Evolutionary conservation across 1,140 invertebrate genomes (phyloP).

Genomic region (Adelges cooleyi): DNA sequence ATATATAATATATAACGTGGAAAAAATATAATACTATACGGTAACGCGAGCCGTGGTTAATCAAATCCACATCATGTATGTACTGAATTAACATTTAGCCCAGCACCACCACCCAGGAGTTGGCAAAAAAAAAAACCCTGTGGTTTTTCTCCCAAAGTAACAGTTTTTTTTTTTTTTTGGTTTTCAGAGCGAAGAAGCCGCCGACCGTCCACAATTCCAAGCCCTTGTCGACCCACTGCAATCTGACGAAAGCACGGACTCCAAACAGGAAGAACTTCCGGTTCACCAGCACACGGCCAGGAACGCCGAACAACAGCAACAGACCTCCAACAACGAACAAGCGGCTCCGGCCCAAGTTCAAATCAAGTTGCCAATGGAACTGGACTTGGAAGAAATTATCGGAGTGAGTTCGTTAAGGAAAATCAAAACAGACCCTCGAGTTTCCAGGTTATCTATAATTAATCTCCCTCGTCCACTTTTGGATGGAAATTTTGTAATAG

Average conservation of each 20-base stretch:
- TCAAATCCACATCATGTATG: no score
- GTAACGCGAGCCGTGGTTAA: no score
- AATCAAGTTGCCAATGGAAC: slow-evolving; percentile 62
- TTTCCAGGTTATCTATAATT: not conserved
- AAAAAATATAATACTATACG: no score
- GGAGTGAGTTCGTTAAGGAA: slow-evolving; percentile 42
- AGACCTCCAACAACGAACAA: slow-evolving; percentile 37
- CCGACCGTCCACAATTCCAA: slow-evolving; percentile 34
- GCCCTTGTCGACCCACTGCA: slow-evolving; percentile 34
- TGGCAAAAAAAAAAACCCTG: no score
- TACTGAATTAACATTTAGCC: no score
- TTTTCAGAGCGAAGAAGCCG: slow-evolving; percentile 32
- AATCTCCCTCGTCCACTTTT: not conserved
- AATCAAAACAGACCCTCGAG: not conserved
- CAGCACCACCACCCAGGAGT: no score
- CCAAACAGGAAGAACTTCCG: slow-evolving; percentile 33
- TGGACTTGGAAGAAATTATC: slow-evolving; percentile 67
- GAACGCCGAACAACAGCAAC: slow-evolving; percentile 35
- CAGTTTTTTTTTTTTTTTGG: no score
- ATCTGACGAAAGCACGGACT: slow-evolving; percentile 34
- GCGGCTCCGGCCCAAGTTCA: slow-evolving; percentile 51
- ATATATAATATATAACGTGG: no score
- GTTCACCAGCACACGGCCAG: slow-evolving; percentile 33
- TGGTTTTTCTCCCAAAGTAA: no score
- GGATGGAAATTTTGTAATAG: not conserved